These are phyloP conservation scores for Drosophila asahinai DNA, from an alignment of 1,140 invertebrate genomes.

Conservation along the genomic window DNA sequence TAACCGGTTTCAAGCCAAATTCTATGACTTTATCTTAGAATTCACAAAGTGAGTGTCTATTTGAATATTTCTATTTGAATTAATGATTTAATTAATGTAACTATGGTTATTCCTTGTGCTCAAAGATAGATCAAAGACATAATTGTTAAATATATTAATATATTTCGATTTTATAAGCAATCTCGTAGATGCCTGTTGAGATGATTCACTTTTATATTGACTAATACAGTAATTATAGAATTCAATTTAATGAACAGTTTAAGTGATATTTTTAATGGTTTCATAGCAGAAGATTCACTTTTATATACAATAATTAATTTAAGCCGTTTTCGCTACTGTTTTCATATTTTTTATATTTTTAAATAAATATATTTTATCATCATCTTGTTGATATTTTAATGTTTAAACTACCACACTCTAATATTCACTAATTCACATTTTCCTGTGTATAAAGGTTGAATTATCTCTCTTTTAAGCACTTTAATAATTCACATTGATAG, in stretches of 20 bases:
- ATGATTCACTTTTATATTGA: too few species aligned
- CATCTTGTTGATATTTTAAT: background rate
- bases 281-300: background rate
- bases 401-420: background rate
- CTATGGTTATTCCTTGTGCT: background rate
- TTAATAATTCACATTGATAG: background rate
- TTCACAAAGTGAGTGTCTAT: too few species aligned
- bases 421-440: background rate
- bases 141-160: background rate
- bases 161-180: background rate
- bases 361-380: too few species aligned
- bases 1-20: background rate
- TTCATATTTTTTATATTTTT: background rate
- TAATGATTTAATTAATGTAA: background rate
- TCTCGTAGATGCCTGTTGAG: too few species aligned
- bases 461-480: background rate
- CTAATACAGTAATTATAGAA: too few species aligned
- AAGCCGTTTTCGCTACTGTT: too few species aligned
- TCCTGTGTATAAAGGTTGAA: background rate
- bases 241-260: too few species aligned
- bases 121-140: background rate
- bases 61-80: background rate
- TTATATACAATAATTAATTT: too few species aligned
- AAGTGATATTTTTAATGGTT: too few species aligned
- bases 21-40: background rate